Percentiles rank a stretch among this genome's conserved stretches.
phyloP scores from a whole-genome alignment of 2,888 invertebrate species.

The Brachyptera risi region DNA sequence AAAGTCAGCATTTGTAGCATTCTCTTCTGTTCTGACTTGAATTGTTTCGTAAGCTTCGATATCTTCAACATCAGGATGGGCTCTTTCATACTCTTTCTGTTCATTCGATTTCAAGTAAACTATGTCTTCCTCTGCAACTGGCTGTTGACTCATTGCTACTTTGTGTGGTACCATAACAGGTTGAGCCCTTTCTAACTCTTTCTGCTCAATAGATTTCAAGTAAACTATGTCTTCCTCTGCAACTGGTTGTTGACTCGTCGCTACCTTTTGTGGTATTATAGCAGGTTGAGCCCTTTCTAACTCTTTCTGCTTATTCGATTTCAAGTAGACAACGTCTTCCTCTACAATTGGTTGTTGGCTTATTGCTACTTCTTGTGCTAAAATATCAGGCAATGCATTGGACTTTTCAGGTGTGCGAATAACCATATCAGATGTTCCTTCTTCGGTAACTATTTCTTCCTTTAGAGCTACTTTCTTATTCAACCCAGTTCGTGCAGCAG shows the following conservation, averaged over 20 bases:
- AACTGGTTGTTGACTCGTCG: constrained; percentile 23
- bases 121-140: constrained; percentile 12
- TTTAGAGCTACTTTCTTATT: constrained; percentile 2
- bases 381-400: neutral
- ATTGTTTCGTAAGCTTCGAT: constrained; percentile 23
- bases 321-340: constrained; percentile 13
- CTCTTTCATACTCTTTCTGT: too few species aligned
- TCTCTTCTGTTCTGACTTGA: constrained; percentile 23
- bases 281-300: too few species aligned
- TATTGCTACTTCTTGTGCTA: constrained; percentile 17
- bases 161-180: neutral
- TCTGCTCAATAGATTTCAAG: too few species aligned
- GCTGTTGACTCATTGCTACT: constrained; percentile 24
- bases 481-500: neutral
- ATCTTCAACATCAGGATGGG: too few species aligned
- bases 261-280: neutral
- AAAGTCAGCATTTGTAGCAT: constrained; percentile 15
- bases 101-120: too few species aligned
- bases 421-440: neutral
- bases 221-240: constrained; percentile 11
- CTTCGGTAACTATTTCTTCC: neutral
- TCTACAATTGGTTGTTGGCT: constrained; percentile 21
- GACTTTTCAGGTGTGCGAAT: neutral
- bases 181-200: too few species aligned
- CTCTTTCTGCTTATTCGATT: too few species aligned